Percentiles rank a stretch among this genome's conserved stretches.
These are phyloP conservation scores for Fistularia commersonii DNA, from an alignment of 2,797 vertebrate genomes.

Conservation along the genomic window DNA sequence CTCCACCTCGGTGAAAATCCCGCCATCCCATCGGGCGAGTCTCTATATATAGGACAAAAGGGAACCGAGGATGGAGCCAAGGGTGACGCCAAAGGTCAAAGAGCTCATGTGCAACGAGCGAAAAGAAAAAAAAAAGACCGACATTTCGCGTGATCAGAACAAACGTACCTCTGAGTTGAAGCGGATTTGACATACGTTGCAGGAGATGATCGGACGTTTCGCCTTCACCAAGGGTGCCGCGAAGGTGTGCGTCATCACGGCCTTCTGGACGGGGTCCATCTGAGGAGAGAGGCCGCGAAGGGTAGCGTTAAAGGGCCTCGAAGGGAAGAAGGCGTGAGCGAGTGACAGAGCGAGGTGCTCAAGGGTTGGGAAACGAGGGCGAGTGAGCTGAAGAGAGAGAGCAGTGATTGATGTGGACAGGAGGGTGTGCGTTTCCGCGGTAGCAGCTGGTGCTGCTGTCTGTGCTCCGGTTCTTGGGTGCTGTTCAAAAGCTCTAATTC, in stretches of 20 bases:
- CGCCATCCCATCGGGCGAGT: too few species aligned
- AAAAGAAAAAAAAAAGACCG: too few species aligned
- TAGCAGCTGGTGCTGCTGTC: conserved; percentile 49
- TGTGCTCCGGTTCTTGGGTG: conserved; percentile 41
- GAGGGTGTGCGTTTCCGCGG: conserved; percentile 43
- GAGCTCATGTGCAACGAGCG: too few species aligned
- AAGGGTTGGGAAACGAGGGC: conserved; percentile 18
- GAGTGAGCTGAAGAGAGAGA: conserved; percentile 8
- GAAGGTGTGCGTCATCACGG: conserved; percentile 88
- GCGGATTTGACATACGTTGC: conserved; percentile 93
- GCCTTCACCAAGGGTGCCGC: conserved; percentile 85
- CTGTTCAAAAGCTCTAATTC: conserved; percentile 52
- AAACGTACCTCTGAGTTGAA: conserved; percentile 94
- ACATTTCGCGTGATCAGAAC: too few species aligned
- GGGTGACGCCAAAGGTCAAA: too few species aligned
- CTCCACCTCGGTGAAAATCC: neutral
- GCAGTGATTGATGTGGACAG: conserved; percentile 52
- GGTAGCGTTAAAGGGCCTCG: conserved; percentile 49
- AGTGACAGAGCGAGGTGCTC: conserved; percentile 24
- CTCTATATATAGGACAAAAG: too few species aligned
- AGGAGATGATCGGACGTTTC: conserved; percentile 90
- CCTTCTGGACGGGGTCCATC: conserved; percentile 94
- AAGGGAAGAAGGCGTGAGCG: conserved; percentile 11
- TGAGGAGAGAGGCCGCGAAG: conserved; percentile 69
- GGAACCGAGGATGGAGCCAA: too few species aligned